phyloP scores from a whole-genome alignment of 2,888 invertebrate genomes.

The Molanna angustata region DNA sequence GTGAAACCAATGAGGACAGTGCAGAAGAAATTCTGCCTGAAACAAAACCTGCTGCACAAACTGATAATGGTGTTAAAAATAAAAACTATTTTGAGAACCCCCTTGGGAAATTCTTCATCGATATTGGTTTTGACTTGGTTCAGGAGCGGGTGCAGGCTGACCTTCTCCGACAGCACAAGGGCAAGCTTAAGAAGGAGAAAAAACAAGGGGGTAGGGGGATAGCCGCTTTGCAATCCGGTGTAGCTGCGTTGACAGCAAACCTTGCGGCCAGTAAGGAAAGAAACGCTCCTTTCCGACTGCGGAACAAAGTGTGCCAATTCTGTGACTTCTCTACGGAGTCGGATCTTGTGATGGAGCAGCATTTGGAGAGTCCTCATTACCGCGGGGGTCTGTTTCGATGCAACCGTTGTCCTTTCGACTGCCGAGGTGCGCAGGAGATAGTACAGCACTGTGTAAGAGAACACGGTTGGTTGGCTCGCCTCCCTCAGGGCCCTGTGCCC shows the following conservation, averaged over 20 bases:
- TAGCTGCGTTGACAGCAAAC: not conserved
- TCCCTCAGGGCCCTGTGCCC: not conserved
- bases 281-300: not conserved
- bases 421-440: not conserved
- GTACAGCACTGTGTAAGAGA: too few relatives aligned
- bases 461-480: too few relatives aligned
- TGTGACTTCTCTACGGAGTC: conserved; percentile 8
- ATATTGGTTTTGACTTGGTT: conserved; percentile 5
- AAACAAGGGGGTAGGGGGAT: too few relatives aligned
- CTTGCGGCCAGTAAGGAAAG: not conserved
- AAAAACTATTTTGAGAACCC: not conserved
- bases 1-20: not conserved
- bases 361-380: conserved; percentile 1
- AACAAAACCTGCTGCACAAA: not conserved
- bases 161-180: not conserved
- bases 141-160: not conserved
- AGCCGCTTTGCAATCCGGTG: not conserved
- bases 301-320: not conserved
- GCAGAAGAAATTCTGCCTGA: not conserved
- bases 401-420: not conserved
- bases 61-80: not conserved
- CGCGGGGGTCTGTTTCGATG: not conserved
- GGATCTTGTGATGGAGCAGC: not conserved
- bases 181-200: too few relatives aligned
- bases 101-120: conserved; percentile 3